Conservation (phyloP, 2,113 vertebrate species). For the Oncorhynchus nerka region DNA sequence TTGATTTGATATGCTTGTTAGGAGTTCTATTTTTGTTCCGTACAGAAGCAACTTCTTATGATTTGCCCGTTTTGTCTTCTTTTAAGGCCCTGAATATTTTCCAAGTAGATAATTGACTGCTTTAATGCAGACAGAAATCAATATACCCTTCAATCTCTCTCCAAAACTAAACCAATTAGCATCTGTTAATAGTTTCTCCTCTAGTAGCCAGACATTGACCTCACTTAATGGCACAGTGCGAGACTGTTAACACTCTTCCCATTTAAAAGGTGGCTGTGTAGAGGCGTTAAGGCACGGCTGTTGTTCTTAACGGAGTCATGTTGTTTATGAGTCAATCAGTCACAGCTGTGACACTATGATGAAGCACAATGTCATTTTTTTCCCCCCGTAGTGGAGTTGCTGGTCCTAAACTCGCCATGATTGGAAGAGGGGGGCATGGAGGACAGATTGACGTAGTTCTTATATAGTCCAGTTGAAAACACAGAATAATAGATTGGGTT, state of each 20-base stretch:
- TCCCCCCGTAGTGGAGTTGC: neutral
- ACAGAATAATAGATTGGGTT: neutral
- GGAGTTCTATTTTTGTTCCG: no score
- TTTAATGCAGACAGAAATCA: neutral
- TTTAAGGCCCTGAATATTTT: neutral
- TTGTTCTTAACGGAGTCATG: conserved; percentile 4
- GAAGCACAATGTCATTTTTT: no score
- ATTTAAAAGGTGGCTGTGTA: neutral
- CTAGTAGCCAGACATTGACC: conserved; percentile 6
- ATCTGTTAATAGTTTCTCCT: conserved; percentile 33
- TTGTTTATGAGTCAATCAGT: neutral
- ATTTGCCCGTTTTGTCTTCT: neutral
- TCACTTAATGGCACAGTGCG: neutral
- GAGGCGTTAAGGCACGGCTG: neutral
- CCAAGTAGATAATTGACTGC: conserved; percentile 20
- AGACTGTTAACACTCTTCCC: neutral
- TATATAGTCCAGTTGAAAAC: neutral
- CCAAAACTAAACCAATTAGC: conserved; percentile 10
- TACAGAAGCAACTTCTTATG: neutral
- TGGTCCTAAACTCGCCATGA: neutral
- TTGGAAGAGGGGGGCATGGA: neutral
- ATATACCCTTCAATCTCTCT: neutral
- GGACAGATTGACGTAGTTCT: neutral
- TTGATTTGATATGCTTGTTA: conserved; percentile 3
- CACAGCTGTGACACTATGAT: neutral